These are phyloP conservation scores for Anguilla marmorata DNA, from an alignment of 2,797 vertebrate genomes.

Conservation along the genomic window DNA sequence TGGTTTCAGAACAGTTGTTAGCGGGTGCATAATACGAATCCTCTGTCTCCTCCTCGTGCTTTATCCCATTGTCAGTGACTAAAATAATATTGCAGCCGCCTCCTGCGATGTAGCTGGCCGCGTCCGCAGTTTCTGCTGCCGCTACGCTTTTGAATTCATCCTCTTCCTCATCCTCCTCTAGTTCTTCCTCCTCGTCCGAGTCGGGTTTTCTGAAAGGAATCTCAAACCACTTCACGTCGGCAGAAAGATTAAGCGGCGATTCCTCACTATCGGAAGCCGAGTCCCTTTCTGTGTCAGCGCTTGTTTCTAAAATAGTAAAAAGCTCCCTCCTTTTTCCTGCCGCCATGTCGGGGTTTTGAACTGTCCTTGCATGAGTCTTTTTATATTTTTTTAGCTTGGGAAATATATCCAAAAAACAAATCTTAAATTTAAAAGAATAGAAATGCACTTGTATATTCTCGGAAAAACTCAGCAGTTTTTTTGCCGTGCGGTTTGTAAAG, in stretches of 20 bases:
- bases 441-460: conserved; percentile 62
- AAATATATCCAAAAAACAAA: conserved; percentile 64
- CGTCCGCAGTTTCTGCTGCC: conserved; percentile 68
- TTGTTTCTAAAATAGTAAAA: conserved; percentile 86
- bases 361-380: conserved; percentile 85
- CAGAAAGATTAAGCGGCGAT: conserved; percentile 74
- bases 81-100: conserved; percentile 81
- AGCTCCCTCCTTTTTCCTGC: conserved; percentile 83
- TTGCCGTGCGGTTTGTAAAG: conserved; percentile 69
- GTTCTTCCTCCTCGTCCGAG: conserved; percentile 75
- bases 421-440: conserved; percentile 65
- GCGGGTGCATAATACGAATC: conserved; percentile 76
- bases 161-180: conserved; percentile 62
- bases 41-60: conserved; percentile 76
- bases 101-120: conserved; percentile 70
- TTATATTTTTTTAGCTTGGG: conserved; percentile 59
- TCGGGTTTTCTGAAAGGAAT: conserved; percentile 74
- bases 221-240: conserved; percentile 83
- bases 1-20: conserved; percentile 76
- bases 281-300: conserved; percentile 78
- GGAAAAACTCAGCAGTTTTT: conserved; percentile 65
- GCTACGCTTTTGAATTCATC: conserved; percentile 53
- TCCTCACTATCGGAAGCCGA: conserved; percentile 72
- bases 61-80: conserved; percentile 76
- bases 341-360: conserved; percentile 84